Base-by-base conservation (phyloP, 30 jellyfish, hydroid and myxozoan species). In the Aurelia sp. region DNA sequence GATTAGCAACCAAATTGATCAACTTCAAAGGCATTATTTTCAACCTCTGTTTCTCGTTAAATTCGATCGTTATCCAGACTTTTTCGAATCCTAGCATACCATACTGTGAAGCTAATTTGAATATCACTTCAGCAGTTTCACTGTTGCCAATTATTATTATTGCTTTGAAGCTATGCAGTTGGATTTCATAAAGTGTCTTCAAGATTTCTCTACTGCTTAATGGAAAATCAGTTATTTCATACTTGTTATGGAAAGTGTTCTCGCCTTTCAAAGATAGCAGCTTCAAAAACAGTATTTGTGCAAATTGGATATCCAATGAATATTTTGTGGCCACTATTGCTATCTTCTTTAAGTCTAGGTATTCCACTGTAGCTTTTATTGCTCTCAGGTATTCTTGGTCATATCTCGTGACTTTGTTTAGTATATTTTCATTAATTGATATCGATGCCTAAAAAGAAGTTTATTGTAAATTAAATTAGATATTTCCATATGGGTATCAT, bases 321-420 rank as follows among this genome's bases (percentile, higher is more conserved):
- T 77, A 68, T 4, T 77, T 77, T 15, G 88, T 11, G 41, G 88
- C 13, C 12, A 77, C 17, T 13, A 77, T 77, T 41, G 50, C 88
- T 19, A 77, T 58, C 48, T 77, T 77, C 71, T 60, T 61, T 13
- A 61, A 61, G 11, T 61, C 66, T 13, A 77, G 65, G 70, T 77
- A 62, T 6, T 41, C 68, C 67, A 77, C 69, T 22, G 65, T 51
- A 10, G 79, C 30, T 33, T 2, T 30, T 31, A 62, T 15, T 18
- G 88, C 88, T 20, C n/a, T 37, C 58, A 19, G 60, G 62, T 77
- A 62, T 18, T 50, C 78, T 18, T 27, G 0, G 51, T 37, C 57
- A 66, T 41, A 31, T 10, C 23, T 51, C 12, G n/a, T 18, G 31
- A 71, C 33, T 17, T 11, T 77, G 71, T 67, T 55, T 12, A 3